Evolutionary conservation across 2,797 vertebrate species (phyloP).

Genomic region (Crotalus adamanteus): DNA sequence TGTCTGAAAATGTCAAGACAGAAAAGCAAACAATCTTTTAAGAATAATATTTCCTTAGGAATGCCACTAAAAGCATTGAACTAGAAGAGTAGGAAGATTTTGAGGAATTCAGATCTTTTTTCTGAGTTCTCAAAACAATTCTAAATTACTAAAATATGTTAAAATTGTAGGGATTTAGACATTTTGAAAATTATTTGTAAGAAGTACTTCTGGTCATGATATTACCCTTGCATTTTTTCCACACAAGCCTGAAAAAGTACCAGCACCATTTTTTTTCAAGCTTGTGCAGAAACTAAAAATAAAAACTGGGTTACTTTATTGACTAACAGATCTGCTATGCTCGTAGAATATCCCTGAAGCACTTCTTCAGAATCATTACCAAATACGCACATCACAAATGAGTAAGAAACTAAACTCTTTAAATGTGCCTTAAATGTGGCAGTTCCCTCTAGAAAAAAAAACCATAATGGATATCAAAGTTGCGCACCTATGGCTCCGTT

Average conservation of each 20-base stretch:
- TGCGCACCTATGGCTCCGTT: conserved; percentile 13
- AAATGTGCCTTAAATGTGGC: neutral
- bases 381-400: neutral
- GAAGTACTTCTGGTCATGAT: neutral
- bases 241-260: neutral
- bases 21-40: neutral
- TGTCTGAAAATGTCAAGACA: conserved; percentile 31
- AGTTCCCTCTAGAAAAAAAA: neutral
- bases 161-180: conserved; percentile 26
- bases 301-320: neutral
- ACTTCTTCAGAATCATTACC: neutral
- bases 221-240: neutral
- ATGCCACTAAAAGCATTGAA: conserved; percentile 17
- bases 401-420: neutral
- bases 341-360: neutral
- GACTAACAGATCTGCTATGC: neutral
- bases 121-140: conserved; percentile 12
- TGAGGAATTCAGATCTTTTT: conserved; percentile 35
- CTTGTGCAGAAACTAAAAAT: neutral
- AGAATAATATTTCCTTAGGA: neutral
- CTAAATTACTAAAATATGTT: conserved; percentile 31
- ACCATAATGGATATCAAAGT: neutral
- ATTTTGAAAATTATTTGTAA: neutral
- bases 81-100: neutral
- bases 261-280: neutral